Evolutionary conservation across 2,797 vertebrate species (phyloP), one percentile per base, ranked within the genome.

Genomic region (Spinibarbus caldwelli): DNA sequence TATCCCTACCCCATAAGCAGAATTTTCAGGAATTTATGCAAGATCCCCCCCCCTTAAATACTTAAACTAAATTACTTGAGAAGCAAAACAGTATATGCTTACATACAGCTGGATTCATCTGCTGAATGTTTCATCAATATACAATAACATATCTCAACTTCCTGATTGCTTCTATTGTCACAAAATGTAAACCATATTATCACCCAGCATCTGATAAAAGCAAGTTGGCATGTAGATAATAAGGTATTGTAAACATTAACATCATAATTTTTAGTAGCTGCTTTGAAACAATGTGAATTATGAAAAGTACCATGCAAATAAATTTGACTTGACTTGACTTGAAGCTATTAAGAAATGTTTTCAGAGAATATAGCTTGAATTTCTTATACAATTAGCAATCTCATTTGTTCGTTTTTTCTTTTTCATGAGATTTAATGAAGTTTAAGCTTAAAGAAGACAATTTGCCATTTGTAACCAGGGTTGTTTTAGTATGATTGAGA

Each of bases 1-100:
- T 86, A 82, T 92, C 85, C 49, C 64, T 90, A 92, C 86, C 64
- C 83, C 76, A 64, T 45, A 9, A 87, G 67, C 77, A 83, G 83
- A 87, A 87, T 67, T 82, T 85, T 26, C 15, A 15, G 26, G 34
- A 76, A 72, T 31, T 67, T 41, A 31, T 59, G 52, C 54, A 78
- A 79, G 49, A 47, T 6, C 0, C 47, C 47, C 17, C 15, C 6
- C 6, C 0, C 19, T 34, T 34, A 54, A 54, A 49, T 52, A 49
- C 15, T 49, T 14, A 5, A 49, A 23, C 1, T 8, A 57, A n/a
- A 57, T 57, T 23, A 57, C 2, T 57, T 4, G 21, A 23, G 52
- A n/a, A 3, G 23, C 9, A n/a, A 57, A 10, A 10, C 21, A 57
- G 52, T 57, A n/a, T 23, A 10, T 10, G 3, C 52, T 54, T 23